Evolutionary conservation across 2,113 vertebrate species (phyloP), one percentile per base, ranked within the genome.

Genomic region (Anolis carolinensis): DNA sequence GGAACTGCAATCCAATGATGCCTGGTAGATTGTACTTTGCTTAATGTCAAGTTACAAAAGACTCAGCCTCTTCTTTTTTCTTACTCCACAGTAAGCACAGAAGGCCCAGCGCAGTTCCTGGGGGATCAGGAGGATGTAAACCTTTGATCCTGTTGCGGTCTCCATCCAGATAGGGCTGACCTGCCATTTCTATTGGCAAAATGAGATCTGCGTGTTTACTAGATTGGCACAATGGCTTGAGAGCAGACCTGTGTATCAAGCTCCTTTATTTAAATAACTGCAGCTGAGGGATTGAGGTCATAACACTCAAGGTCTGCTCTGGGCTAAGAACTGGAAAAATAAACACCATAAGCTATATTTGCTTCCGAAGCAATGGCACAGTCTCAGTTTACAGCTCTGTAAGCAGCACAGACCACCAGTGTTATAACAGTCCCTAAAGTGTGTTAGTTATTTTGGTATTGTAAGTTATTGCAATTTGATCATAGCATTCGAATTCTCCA

Each of bases 391-490:
- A 44, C 7, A 32, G 30, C 36, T 44, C 8, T 5, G 1, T 18
- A 30, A 25, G 11, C 63, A 39, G 32, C 44, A 39, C 32, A 52
- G 74, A 59, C 50, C 48, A 79, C 50, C 50, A 72, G 8, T 25
- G 50, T 71, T 44, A 16, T 23, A 71, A 86, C 34, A 79, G 68
- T 7, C 34, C 50, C 32, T 73, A 72, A 71, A 79, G 32, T 59
- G 48, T 79, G 48, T 34, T n/a, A 67, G 25, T 44, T 79, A 83
- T 85, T 85, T 85, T 82, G 81, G 48, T n/a, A 68, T 73, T 62
- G 16, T 59, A 72, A 62, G 16, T 86, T 79, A 50, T 86, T 79
- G 50, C 25, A 62, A n/a, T 59, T 39, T 16, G 67, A 79, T 59
- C 76, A 72, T 16, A 52, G 52, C 65, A 23, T 11, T 55, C 32